Evolutionary conservation across 2,888 invertebrate species (phyloP).

Genomic region (Eupithecia dodoneata): DNA sequence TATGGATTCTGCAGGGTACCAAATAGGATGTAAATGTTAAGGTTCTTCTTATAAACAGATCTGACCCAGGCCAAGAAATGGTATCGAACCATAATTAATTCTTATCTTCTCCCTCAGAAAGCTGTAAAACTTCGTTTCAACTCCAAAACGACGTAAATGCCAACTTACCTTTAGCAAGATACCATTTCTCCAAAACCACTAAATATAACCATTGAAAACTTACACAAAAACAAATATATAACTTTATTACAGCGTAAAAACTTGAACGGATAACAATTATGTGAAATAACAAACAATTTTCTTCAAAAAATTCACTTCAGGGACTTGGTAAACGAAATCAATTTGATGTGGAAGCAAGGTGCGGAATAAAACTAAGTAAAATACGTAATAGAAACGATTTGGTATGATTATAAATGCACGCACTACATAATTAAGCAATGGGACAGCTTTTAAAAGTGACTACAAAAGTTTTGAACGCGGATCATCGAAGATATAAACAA

Average conservation of each 20-base stretch:
- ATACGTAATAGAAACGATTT: conserved; percentile 67
- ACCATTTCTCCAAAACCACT: conserved; percentile 48
- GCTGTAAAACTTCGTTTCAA: conserved; percentile 40
- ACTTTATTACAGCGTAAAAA: conserved; percentile 51
- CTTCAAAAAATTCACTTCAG: conserved; percentile 41
- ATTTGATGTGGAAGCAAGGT: conserved; percentile 45
- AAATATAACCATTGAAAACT: conserved; percentile 53
- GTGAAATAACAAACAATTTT: conserved; percentile 48
- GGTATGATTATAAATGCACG: conserved; percentile 64
- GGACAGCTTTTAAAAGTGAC: conserved; percentile 74
- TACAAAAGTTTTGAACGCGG: conserved; percentile 80
- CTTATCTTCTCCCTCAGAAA: conserved; percentile 42
- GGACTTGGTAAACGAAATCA: conserved; percentile 46
- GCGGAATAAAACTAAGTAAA: conserved; percentile 62
- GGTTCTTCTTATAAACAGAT: not conserved
- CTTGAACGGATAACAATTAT: conserved; percentile 52
- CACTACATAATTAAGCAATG: conserved; percentile 73
- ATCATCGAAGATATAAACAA: conserved; percentile 83
- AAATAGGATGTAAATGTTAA: not conserved
- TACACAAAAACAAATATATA: conserved; percentile 59
- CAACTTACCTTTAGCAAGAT: conserved; percentile 48
- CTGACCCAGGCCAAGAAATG: conserved; percentile 22
- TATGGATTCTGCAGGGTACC: no score
- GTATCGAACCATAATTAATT: conserved; percentile 40
- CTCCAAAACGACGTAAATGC: conserved; percentile 33